Conservation (phyloP, 2,797 vertebrate genomes). For the Chiroxiphia lanceolata region DNA sequence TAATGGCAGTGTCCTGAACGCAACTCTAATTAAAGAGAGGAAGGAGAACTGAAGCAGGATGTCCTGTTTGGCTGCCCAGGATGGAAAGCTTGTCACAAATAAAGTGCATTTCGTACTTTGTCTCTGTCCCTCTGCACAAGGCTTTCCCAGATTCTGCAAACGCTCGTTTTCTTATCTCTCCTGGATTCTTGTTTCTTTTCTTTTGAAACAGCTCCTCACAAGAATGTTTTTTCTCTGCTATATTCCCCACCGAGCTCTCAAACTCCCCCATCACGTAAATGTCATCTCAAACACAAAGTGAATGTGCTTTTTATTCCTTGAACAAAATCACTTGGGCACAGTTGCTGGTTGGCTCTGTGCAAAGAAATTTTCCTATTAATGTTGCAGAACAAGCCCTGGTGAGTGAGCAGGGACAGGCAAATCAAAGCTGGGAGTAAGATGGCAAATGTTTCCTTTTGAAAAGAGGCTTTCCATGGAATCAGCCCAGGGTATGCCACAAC, state of each 20-base stretch:
- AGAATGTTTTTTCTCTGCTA: not conserved
- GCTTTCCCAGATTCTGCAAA: constrained; percentile 46
- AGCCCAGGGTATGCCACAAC: not conserved
- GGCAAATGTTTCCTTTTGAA: constrained; percentile 16
- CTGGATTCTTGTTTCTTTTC: constrained; percentile 16
- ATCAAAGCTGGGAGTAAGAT: not conserved
- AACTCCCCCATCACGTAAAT: not conserved
- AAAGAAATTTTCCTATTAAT: not conserved
- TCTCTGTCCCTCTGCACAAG: not conserved
- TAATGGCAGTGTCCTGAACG: constrained; percentile 38
- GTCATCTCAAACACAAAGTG: not conserved
- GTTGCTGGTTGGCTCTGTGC: not conserved
- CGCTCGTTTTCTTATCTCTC: constrained; percentile 51
- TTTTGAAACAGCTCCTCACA: not conserved
- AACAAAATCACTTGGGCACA: not conserved
- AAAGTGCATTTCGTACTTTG: constrained; percentile 56
- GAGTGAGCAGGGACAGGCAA: not conserved
- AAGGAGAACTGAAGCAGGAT: constrained; percentile 77
- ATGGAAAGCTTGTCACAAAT: constrained; percentile 75
- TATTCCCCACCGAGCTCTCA: not conserved
- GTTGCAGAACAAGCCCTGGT: not conserved
- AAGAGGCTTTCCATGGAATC: not conserved
- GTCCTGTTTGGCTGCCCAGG: constrained; percentile 80
- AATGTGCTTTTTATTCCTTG: not conserved
- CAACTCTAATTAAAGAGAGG: constrained; percentile 66